Percentiles rank a stretch among this genome's conserved stretches.
These are phyloP conservation scores for Hylyphantes graminicola DNA, from an alignment of 1,140 invertebrate genomes.

Conservation along the genomic window DNA sequence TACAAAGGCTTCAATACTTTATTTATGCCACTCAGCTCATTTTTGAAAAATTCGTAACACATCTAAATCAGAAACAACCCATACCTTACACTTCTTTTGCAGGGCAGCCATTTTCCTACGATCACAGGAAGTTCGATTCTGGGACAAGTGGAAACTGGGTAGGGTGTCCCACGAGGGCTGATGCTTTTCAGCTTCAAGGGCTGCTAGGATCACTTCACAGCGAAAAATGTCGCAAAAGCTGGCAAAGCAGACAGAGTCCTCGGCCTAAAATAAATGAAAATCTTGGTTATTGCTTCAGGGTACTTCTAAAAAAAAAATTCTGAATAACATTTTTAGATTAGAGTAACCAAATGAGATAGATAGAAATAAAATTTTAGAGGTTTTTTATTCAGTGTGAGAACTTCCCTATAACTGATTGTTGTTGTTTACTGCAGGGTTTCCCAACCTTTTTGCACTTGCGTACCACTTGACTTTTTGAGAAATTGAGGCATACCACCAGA, in stretches of 20 bases:
- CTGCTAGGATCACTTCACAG: constrained; percentile 83
- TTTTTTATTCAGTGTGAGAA: too few species aligned
- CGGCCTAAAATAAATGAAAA: constrained; percentile 74
- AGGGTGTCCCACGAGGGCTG: constrained; percentile 28
- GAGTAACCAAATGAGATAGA: background rate
- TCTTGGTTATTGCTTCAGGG: background rate
- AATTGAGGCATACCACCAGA: too few species aligned
- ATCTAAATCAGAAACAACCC: constrained; percentile 5
- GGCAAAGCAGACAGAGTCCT: constrained; percentile 89
- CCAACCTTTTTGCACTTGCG: too few species aligned
- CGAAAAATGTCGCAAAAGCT: constrained; percentile 96
- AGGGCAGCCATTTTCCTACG: constrained; percentile 31
- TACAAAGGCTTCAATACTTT: too few species aligned
- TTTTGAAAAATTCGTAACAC: too few species aligned
- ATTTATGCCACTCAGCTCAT: too few species aligned
- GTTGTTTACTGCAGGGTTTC: too few species aligned
- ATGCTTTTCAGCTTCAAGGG: constrained; percentile 23
- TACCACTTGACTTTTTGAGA: too few species aligned
- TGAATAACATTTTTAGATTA: background rate
- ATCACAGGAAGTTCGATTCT: constrained; percentile 45
- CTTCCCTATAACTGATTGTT: too few species aligned
- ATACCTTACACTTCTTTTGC: constrained; percentile 57
- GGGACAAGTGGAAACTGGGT: constrained; percentile 10
- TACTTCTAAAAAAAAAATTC: background rate
- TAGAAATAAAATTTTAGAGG: too few species aligned